Base-by-base conservation (phyloP, 2,888 invertebrate species). In the Thecocarcelia acutangulata region DNA sequence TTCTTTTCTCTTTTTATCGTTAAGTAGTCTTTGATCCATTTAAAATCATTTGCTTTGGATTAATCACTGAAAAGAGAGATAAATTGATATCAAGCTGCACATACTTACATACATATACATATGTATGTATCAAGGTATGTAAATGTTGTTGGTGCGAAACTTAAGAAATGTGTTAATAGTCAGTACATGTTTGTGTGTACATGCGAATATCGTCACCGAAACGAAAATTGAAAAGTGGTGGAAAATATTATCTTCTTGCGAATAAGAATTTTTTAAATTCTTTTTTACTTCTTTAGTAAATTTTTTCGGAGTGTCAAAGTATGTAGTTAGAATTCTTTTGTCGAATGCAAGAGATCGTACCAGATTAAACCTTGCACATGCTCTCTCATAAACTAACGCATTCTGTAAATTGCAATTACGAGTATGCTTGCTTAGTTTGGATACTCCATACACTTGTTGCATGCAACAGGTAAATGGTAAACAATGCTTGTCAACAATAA, bases 391-490 rank as follows among this genome's bases (percentile, higher is more conserved):
- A 61, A 37, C 19, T 50, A 15, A 52, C 33, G 33, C 52, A 61
- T 76, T 69, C 61, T 54, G 46, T n/a, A 37, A 11, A 44, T 59
- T 37, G 48, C 40, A 58, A 15, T 50, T 40, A 11, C 19, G n/a
- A n/a, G 9, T 52, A 8, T n/a, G 40, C 46, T 66, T 48, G 42
- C 58, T 66, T 64, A 58, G 24, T 48, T 46, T 33, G 21, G 8
- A 42, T 48, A 17, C 21, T 19, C 33, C 19, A 68, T 61, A 37
- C 76, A 76, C 76, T 69, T 76, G 76, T 69, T 76, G 76, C 69
- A 69, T 69, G 69, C 69, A 76, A 75, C 75, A 54, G 59, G 52
- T 69, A 61, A 76, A 66, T 48, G 28, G 33, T 69, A 69, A 69
- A 61, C 68, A 69, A 46, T 76, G 61, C 12, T 28, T 46, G 59